Percentiles rank a stretch among this genome's conserved stretches.
These are phyloP conservation scores for Azorinus chamasolen DNA, from an alignment of 2,888 invertebrate genomes.

Conservation along the genomic window DNA sequence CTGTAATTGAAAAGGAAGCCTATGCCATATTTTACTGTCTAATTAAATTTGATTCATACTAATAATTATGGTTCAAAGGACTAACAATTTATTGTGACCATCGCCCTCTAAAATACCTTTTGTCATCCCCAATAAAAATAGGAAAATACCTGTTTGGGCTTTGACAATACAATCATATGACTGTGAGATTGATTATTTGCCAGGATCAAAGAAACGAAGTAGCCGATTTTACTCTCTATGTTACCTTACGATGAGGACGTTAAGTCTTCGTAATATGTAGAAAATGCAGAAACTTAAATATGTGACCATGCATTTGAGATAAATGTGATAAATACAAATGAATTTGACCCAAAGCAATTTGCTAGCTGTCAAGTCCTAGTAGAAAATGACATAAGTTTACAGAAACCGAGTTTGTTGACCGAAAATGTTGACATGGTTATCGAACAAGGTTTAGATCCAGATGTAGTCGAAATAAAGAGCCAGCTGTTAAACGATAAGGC, in stretches of 20 bases:
- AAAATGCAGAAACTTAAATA: no score
- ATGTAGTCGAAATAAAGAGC: background rate
- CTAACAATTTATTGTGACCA: conserved; percentile 2
- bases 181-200: conserved; percentile 6
- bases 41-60: background rate
- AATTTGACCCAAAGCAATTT: conserved; percentile 1
- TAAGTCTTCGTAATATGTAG: background rate
- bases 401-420: no score
- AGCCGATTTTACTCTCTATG: conserved; percentile 10
- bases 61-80: background rate
- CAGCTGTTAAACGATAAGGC: background rate
- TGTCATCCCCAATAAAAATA: background rate
- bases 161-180: conserved; percentile 4
- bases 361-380: no score
- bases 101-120: conserved; percentile 1
- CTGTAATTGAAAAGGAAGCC: conserved; percentile 7
- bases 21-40: conserved; percentile 7
- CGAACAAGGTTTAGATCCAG: conserved; percentile 6
- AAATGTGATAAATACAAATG: conserved; percentile 7
- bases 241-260: background rate
- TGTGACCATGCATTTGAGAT: background rate
- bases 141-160: conserved; percentile 9
- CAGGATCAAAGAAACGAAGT: conserved; percentile 5
- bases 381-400: no score
- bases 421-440: background rate